These are phyloP conservation scores for Ochropleura leucogaster DNA, from an alignment of 2,888 invertebrate genomes.

Conservation along the genomic window DNA sequence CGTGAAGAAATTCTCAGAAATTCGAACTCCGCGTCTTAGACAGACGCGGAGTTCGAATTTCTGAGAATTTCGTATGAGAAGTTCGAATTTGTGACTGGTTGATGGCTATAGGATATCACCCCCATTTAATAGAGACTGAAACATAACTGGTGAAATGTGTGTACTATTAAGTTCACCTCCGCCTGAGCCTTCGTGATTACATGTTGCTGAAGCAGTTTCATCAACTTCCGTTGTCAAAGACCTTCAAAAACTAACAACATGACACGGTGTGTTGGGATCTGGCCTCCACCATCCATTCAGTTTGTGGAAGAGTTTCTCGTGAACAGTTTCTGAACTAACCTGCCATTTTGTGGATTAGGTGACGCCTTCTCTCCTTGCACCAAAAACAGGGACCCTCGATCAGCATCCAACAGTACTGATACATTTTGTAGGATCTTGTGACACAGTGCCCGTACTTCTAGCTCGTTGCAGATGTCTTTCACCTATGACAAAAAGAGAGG, in stretches of 20 bases:
- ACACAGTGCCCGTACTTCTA: slow-evolving; percentile 97
- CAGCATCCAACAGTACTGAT: slow-evolving; percentile 97
- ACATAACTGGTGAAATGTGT: no score
- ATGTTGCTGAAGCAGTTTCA: no score
- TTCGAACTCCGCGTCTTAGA: no score
- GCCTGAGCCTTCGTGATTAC: no score
- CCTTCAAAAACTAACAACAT: background rate
- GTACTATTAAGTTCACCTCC: no score
- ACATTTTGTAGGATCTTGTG: slow-evolving; percentile 99
- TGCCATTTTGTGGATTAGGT: slow-evolving; percentile 86
- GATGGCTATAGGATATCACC: no score
- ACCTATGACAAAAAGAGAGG: slow-evolving; percentile 90
- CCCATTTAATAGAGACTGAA: no score
- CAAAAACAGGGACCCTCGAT: slow-evolving; percentile 97
- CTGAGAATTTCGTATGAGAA: no score
- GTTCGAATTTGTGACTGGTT: no score
- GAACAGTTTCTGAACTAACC: slow-evolving; percentile 71
- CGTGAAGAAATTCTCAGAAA: no score
- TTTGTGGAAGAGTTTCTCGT: background rate
- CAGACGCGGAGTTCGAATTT: no score
- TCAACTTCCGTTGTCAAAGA: background rate
- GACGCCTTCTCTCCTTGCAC: slow-evolving; percentile 92
- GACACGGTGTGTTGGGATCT: background rate
- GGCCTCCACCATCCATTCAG: background rate
- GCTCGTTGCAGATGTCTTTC: slow-evolving; percentile 98